phyloP scores from a whole-genome alignment of 2,888 invertebrate species.

The Dryomyza anilis region DNA sequence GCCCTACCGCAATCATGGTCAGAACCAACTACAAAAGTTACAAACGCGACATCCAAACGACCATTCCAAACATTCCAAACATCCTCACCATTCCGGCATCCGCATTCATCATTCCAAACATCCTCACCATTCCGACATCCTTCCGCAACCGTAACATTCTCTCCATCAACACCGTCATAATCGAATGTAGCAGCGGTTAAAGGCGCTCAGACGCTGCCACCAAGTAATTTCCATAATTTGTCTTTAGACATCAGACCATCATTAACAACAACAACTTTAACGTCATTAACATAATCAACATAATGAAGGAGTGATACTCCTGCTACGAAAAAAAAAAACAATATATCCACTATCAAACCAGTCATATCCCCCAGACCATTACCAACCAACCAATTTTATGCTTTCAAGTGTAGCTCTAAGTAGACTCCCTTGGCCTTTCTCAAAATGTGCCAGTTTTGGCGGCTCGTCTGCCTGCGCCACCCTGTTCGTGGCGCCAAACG shows the following conservation, averaged over 20 bases:
- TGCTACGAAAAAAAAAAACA: not conserved
- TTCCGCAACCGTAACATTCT: not conserved
- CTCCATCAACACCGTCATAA: not conserved
- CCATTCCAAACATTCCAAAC: no score
- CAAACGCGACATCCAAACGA: no score
- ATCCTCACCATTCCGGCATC: no score
- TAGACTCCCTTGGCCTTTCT: no score
- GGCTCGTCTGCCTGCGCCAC: not conserved
- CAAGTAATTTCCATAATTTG: constrained; percentile 22
- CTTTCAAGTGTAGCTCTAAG: no score
- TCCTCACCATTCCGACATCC: not conserved
- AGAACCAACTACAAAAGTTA: not conserved
- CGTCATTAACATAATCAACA: constrained; percentile 26
- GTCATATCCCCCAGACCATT: not conserved
- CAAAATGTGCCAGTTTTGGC: no score
- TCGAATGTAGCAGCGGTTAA: not conserved
- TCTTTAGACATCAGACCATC: constrained; percentile 15
- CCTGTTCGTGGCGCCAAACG: constrained; percentile 13
- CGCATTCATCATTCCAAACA: not conserved
- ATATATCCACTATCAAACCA: not conserved
- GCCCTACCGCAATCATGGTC: constrained; percentile 10
- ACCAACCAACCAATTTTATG: not conserved
- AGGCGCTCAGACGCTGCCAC: no score
- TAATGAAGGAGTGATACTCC: constrained; percentile 18
- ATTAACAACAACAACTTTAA: constrained; percentile 17